Evolutionary conservation across 1,140 invertebrate genomes (phyloP), one percentile per base, ranked within the genome.

Genomic region (Monochamus saltuarius): DNA sequence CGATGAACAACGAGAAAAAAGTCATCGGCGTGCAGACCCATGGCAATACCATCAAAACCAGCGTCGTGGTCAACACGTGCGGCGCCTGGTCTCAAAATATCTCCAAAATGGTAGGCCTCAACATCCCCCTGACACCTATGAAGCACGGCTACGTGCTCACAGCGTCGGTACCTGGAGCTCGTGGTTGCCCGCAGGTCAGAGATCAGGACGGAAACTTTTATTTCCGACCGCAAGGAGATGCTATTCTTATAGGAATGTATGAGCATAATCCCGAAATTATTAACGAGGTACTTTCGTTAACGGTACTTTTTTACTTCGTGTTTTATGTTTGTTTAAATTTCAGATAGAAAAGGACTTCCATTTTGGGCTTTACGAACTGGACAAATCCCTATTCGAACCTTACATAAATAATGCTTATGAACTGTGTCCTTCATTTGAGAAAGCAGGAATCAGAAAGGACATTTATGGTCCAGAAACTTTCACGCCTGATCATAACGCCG

Each of bases 111-210:
- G 85, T 87, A 14, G 89, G 88, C 1, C 71, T 90, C 1, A 80
- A 83, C 22, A 82, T 94, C 8, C 92, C 92, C 0, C 63, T 94
- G 14, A 77, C 88, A 22, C 85, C 91, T 0, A 92, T 95, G 84
- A 93, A 94, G 73, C 93, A 95, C 71, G 87, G 92, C 0, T 96
- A 95, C 67, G 86, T 95, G 4, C 85, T 95, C 0, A 90, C 88
- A 0, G 89, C 94, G 58, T 80, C 82, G 1, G 88, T 94, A 40
- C 81, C 87, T 7, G 85, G 85, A 59, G 84, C 91, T 0, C 80
- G 87, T 39, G 85, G 84, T 9, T 78, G 87, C 62, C 92, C 93
- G 2, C 94, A 94, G 69, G 81, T 95, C 13, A 76, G 92, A 56
- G 92, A 95, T 75, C 90, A 93, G 66, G 93, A 96, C 76, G 82